Evolutionary conservation across 1,140 invertebrate species (phyloP).

Genomic region (Myzus persicae): DNA sequence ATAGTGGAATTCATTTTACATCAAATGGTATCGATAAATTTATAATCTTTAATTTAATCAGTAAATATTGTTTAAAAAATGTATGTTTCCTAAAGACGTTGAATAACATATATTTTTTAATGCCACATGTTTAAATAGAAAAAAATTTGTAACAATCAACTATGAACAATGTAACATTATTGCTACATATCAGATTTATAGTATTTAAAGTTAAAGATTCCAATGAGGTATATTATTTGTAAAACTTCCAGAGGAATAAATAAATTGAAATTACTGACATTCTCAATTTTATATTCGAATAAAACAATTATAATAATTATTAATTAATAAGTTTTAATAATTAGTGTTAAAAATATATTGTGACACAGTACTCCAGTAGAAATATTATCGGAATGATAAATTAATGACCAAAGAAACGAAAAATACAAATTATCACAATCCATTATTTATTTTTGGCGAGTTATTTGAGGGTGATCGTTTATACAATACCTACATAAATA

Average conservation of each 20-base stretch:
- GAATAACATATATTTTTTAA: not conserved
- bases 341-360: not conserved
- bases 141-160: not conserved
- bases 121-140: not conserved
- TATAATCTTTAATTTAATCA: not conserved
- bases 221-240: not conserved
- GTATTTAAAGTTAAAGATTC: no score
- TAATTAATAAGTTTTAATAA: not conserved
- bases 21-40: constrained; percentile 13
- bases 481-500: not conserved
- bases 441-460: not conserved
- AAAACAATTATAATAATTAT: not conserved
- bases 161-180: not conserved
- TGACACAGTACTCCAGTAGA: not conserved
- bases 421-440: not conserved
- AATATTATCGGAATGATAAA: not conserved
- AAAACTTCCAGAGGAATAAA: not conserved
- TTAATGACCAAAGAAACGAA: not conserved
- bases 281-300: not conserved
- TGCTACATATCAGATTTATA: not conserved
- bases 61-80: constrained; percentile 21
- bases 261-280: no score
- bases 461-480: not conserved
- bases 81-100: not conserved
- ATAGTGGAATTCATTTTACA: not conserved